Base-by-base conservation (phyloP, 2,888 invertebrate genomes). In the Amblyteles armatorius region DNA sequence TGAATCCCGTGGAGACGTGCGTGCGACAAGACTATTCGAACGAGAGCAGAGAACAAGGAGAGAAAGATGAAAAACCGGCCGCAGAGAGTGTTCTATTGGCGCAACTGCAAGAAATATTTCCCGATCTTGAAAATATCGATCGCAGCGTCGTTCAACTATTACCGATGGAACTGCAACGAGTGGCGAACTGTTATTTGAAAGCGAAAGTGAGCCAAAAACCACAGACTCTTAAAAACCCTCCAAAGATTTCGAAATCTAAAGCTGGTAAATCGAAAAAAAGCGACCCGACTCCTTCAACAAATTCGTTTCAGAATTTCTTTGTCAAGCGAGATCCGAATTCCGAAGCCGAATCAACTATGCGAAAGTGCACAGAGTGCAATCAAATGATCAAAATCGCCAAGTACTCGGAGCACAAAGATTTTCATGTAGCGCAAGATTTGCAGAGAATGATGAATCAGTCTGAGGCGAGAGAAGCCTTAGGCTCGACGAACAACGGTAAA, bases 351-450 rank as follows among this genome's bases (percentile, higher is more conserved):
- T 90, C 90, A 50, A 82, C 84, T 69, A 94, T 94, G 50, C 94
- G 95, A 90, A 94, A 92, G 63, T 98, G 98, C 94, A 89, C 94
- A 0, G 96, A 97, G 91, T 98, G 98, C 94, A 94, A 95, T 36
- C 95, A 96, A 91, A 94, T 93, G 84, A 94, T 98, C 76, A 92
- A 95, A 13, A 88, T 95, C 3, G 95, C 95, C 84, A 96, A 96
- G 83, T 94, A 96, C 88, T 92, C 95, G 0, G 97, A 97, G 91
- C 98, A 98, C 94, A 94, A 95, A 89, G 98, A 99, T 94, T 98
- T 96, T 92, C 99, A 99, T 93, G 95, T 97, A 89, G 99, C 99
- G 5, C 95, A 96, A 91, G 96, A 96, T 90, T 93, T 99, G 74
- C 97, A 96, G 88, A 94, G 95, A 88, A 95, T 96, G 93, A 92